phyloP scores from a whole-genome alignment of 2,888 invertebrate genomes.

The Epiblema foenella region DNA sequence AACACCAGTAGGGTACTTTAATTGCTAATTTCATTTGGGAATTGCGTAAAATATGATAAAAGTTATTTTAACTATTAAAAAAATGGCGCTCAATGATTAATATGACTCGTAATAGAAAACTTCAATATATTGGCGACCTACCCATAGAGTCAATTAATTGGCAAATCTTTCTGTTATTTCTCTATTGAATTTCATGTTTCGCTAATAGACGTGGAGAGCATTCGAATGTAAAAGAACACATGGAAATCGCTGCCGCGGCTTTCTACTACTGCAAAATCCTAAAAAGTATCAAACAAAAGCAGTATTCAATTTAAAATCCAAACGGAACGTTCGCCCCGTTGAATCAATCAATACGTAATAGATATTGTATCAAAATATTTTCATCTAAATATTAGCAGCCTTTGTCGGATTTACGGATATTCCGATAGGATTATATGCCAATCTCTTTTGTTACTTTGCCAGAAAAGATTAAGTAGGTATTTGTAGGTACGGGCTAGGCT shows the following conservation, averaged over 20 bases:
- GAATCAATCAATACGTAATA: conserved; percentile 59
- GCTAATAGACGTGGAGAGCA: conserved; percentile 24
- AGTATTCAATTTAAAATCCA: conserved; percentile 49
- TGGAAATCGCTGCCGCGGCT: conserved; percentile 26
- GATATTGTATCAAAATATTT: conserved; percentile 60
- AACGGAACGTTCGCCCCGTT: conserved; percentile 52
- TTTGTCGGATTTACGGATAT: conserved; percentile 63
- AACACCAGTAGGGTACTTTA: neutral
- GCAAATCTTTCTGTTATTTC: neutral
- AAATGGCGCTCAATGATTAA: neutral
- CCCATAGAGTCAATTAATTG: neutral
- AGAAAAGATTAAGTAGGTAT: conserved; percentile 58
- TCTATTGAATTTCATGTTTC: conserved; percentile 12
- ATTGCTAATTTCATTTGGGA: too few species aligned
- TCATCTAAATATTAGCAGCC: conserved; percentile 53
- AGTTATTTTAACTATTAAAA: too few species aligned
- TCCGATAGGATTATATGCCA: conserved; percentile 67
- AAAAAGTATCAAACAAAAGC: conserved; percentile 45
- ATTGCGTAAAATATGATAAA: too few species aligned
- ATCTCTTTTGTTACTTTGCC: conserved; percentile 70
- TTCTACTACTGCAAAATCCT: conserved; percentile 41
- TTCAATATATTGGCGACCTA: neutral
- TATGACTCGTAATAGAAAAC: neutral
- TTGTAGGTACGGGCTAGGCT: conserved; percentile 31
- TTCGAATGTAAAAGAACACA: conserved; percentile 12